Percentiles rank a stretch among this genome's conserved stretches.
phyloP scores from a whole-genome alignment of 2,888 invertebrate species.

The Drosophila atripex region DNA sequence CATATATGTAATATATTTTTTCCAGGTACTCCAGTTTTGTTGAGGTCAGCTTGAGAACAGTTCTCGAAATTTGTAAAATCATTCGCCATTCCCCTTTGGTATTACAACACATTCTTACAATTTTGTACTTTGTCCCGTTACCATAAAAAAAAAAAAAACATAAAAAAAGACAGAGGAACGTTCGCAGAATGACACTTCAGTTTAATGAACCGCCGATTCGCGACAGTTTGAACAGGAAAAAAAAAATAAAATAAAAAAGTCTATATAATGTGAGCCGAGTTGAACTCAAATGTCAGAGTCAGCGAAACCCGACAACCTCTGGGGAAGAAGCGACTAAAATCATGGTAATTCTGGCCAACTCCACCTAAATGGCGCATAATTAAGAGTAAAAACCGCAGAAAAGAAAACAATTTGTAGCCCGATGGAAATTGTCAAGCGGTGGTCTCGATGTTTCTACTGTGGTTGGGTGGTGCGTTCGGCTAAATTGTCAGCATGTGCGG shows the following conservation, averaged over 20 bases:
- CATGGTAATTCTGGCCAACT: slow-evolving; percentile 45
- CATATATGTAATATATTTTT: background rate
- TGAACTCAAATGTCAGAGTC: slow-evolving; percentile 38
- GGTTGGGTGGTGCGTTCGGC: slow-evolving; percentile 41
- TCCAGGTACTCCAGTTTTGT: slow-evolving; percentile 6
- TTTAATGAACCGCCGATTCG: slow-evolving; percentile 68
- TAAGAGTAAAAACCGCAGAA: slow-evolving; percentile 42
- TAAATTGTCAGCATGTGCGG: slow-evolving; percentile 23
- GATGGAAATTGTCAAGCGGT: slow-evolving; percentile 43
- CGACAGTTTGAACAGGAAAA: slow-evolving; percentile 43
- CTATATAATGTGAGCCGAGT: slow-evolving; percentile 10
- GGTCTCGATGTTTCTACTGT: slow-evolving; percentile 5
- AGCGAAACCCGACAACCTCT: slow-evolving; percentile 26
- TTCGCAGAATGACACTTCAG: slow-evolving; percentile 72
- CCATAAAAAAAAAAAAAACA: slow-evolving; percentile 34
- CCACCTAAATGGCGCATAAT: slow-evolving; percentile 51
- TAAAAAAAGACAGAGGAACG: slow-evolving; percentile 26
- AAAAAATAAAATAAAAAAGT: background rate
- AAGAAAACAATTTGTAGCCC: slow-evolving; percentile 32
- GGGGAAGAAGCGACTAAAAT: slow-evolving; percentile 42
- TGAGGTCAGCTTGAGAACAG: slow-evolving; percentile 20
- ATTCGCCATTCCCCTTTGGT: slow-evolving; percentile 31
- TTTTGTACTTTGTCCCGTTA: slow-evolving; percentile 63
- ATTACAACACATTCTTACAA: slow-evolving; percentile 47
- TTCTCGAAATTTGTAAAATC: slow-evolving; percentile 26